phyloP scores from a whole-genome alignment of 2,797 vertebrate species.

The Pteronotus mesoamericanus region DNA sequence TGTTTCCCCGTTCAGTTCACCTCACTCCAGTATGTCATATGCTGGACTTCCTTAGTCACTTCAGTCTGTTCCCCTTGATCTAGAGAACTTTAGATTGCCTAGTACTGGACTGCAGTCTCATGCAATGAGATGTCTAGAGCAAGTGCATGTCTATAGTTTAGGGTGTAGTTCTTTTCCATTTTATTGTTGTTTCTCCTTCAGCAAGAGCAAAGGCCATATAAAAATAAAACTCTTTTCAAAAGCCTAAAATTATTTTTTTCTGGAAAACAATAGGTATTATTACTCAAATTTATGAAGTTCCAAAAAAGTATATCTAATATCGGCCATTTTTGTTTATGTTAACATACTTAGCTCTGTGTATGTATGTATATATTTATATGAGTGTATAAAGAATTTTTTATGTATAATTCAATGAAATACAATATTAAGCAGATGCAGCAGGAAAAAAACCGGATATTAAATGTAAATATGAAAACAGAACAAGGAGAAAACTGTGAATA shows the following conservation, averaged over 20 bases:
- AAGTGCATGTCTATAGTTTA: neutral
- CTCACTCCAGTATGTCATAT: neutral
- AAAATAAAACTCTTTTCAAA: conserved; percentile 14
- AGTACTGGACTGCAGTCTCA: neutral
- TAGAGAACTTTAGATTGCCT: neutral
- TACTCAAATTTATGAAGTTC: neutral
- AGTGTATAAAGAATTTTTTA: neutral
- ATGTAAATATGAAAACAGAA: neutral
- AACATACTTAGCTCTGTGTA: neutral
- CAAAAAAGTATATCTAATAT: neutral
- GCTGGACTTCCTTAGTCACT: neutral
- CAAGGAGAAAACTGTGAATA: neutral
- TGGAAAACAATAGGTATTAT: neutral
- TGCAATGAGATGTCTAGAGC: neutral
- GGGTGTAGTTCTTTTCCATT: neutral
- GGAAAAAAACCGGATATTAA: neutral
- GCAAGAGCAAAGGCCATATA: neutral
- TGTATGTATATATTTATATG: neutral
- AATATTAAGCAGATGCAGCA: neutral
- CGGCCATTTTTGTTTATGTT: neutral
- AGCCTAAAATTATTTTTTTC: neutral
- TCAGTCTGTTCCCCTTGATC: neutral
- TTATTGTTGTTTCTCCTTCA: neutral
- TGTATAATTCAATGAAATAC: neutral
- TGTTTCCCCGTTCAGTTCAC: neutral